These are phyloP conservation scores for Heliconius nattereri DNA, from an alignment of 1,140 invertebrate genomes.

Conservation along the genomic window DNA sequence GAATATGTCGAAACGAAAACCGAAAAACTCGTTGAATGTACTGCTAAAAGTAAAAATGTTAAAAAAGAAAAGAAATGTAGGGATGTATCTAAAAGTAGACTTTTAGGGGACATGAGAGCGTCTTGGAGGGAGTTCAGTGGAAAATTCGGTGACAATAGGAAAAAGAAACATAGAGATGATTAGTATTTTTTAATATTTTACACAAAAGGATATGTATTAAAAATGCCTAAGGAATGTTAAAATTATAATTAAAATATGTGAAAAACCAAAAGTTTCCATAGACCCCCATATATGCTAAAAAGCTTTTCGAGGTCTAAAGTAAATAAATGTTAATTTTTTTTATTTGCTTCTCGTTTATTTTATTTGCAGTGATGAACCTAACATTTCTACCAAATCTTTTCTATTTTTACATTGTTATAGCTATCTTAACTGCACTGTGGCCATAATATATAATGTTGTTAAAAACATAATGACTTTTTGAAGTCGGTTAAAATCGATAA, in stretches of 20 bases:
- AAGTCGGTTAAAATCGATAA: no score
- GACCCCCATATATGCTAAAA: no score
- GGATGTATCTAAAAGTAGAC: conserved; percentile 39
- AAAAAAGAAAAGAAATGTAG: conserved; percentile 37
- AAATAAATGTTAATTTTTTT: no score
- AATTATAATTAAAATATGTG: not conserved
- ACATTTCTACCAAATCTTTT: no score
- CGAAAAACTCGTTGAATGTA: not conserved
- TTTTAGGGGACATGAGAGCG: conserved; percentile 55
- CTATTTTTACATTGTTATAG: no score
- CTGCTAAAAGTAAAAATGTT: conserved; percentile 20
- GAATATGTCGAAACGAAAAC: not conserved
- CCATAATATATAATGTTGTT: no score
- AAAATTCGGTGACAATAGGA: conserved; percentile 54
- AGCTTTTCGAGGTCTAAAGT: no score
- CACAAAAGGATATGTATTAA: not conserved
- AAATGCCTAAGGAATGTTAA: not conserved
- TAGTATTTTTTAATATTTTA: conserved; percentile 4
- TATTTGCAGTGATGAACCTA: no score
- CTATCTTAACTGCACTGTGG: no score
- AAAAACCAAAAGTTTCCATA: no score
- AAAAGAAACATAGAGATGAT: conserved; percentile 58
- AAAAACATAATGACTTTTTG: no score
- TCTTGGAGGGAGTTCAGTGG: conserved; percentile 65
- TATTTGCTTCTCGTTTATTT: no score